Base-by-base conservation (phyloP, 1,140 invertebrate genomes). In the Drosophila parabipectinata region DNA sequence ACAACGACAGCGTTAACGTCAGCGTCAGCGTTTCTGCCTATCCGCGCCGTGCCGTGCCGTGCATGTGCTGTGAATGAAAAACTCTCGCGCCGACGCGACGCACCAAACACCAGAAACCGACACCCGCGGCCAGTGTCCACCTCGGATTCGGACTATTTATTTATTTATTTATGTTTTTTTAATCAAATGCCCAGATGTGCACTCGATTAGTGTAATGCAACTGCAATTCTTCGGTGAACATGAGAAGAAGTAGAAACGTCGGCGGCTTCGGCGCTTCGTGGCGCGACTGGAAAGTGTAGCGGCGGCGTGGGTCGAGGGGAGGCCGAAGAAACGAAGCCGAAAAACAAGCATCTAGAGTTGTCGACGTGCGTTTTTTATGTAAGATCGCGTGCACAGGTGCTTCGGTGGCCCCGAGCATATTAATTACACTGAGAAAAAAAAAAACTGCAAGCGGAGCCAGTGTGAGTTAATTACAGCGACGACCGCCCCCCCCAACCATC, bases 381-480 rank as follows among this genome's bases (percentile, higher is more conserved):
- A 71, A 57, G 52, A 50, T 83, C 75, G 60, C 69, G 63, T 83
- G 71, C 68, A 82, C 75, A 82, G 79, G 74, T 83, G 79, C 44
- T 18, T 14, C 76, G 50, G 61, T 34, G 44, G 69, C 28, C 63
- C 44, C 34, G 32, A 59, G 18, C 56, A 60, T 45, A 72, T 62
- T 60, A 61, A 54, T 77, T 72, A 56, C 14, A 62, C 26, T 28
- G 37, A 30, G 32, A 28, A 66, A 15, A 18, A 18, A 18, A 18
- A 18, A 18, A 64, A 60, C 55, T 47, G 28, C 34, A 37, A 12
- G 21, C 15, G 58, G 28, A 26, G 48, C 32, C 30, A 59, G 62
- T 78, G 81, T 78, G 81, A 73, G 57, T 48, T 84, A 80, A 85
- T 84, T 84, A 80, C 79, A 73, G 45, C 56, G 8, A 61, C 56